Evolutionary conservation across 2,797 vertebrate genomes (phyloP), one percentile per base, ranked within the genome.

Genomic region (Adelosebastes latens): DNA sequence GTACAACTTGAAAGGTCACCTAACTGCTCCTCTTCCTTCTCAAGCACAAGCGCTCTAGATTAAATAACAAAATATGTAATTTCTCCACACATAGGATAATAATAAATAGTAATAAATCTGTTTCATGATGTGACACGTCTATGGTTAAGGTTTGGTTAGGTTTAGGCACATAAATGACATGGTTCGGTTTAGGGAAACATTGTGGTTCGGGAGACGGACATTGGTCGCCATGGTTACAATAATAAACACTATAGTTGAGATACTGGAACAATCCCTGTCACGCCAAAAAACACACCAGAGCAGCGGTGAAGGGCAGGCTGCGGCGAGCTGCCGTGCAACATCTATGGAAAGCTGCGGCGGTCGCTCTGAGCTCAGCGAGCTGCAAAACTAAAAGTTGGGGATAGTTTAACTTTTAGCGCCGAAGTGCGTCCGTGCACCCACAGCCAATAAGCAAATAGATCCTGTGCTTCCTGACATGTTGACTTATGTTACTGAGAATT

Each of bases 141-240:
- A 52, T n/a, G 49, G 20, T 52, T 25, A 56, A 18, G 42, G 42
- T 49, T 20, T 49, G 42, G 42, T 56, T 25, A 25, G 22, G 53
- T 56, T 24, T 24, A 56, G 53, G 53, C 53, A 24, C 22, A 25
- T 18, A 49, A 20, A 20, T 18, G 42, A 49, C 18, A 7, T 18
- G 6, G 42, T 0, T 16, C 9, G 25, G 27, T 53, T 32, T 6
- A 53, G 29, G 13, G 5, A 63, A 22, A 36, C 14, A 1, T 9
- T 2, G 6, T 22, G 31, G 31, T 22, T 34, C 10, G 24, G 36
- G 0, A 12, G 7, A 1, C 2, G 5, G 6, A n/a, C 18, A 20
- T 31, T 46, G 6, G 39, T 65, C 1, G 5, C 18, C 24, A 46
- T 20, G 63, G 25, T 49, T 29, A 20, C 16, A 24, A 24, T 24